Percentiles rank a stretch among this genome's conserved stretches.
Evolutionary conservation across 2,113 vertebrate genomes (phyloP).

Genomic region (Holacanthus passer): DNA sequence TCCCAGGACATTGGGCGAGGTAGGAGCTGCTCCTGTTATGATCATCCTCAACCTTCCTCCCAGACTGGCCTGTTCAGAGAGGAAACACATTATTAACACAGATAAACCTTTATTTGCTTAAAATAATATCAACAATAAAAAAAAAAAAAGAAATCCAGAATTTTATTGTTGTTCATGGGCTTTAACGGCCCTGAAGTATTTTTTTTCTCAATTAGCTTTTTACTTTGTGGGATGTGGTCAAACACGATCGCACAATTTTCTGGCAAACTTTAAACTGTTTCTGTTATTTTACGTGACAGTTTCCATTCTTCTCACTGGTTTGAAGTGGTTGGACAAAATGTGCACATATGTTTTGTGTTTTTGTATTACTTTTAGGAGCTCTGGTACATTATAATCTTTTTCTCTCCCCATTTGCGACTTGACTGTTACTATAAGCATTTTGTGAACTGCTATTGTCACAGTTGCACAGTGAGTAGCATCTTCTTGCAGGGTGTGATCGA

Average conservation of each 20-base stretch:
- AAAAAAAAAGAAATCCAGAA: neutral
- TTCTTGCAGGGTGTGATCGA: neutral
- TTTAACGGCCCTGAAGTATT: neutral
- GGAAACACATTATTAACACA: neutral
- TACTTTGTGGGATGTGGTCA: neutral
- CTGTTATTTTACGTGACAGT: neutral
- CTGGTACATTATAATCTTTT: neutral
- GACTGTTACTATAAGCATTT: neutral
- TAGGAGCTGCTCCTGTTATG: conserved; percentile 95
- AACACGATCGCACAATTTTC: neutral
- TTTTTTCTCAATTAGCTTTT: neutral
- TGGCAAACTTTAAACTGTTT: neutral
- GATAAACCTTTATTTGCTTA: neutral
- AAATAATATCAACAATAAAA: neutral
- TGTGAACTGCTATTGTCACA: neutral
- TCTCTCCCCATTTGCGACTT: neutral
- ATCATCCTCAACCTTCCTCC: conserved; percentile 96
- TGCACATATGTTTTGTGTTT: neutral
- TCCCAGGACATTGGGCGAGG: conserved; percentile 92
- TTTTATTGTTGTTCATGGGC: neutral
- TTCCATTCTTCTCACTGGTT: neutral
- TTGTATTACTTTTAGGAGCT: neutral
- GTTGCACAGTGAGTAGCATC: neutral
- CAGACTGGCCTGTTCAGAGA: conserved; percentile 88
- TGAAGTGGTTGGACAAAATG: neutral